phyloP scores from a whole-genome alignment of 2,113 vertebrate genomes.

The Panthera tigris region DNA sequence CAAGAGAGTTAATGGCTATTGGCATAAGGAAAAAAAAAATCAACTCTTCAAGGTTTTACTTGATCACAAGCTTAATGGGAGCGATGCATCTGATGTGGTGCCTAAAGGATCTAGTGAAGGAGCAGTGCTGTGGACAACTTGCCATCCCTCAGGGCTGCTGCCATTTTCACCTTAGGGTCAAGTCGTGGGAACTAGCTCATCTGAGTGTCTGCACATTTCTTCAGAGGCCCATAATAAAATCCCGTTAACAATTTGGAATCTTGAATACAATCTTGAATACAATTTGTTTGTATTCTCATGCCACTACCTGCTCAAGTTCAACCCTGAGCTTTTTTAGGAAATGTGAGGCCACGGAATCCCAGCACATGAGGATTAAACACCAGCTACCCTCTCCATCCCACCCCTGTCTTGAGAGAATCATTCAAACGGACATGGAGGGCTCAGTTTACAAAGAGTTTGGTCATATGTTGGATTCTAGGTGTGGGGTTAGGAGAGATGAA shows the following conservation, averaged over 20 bases:
- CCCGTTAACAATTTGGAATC: neutral
- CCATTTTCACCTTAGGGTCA: neutral
- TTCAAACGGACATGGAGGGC: neutral
- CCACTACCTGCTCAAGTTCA: neutral
- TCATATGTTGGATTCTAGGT: neutral
- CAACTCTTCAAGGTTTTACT: neutral
- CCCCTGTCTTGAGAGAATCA: neutral
- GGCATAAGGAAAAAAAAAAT: neutral
- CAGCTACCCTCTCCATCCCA: neutral
- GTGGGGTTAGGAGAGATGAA: neutral
- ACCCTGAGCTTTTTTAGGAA: neutral
- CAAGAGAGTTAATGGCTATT: neutral
- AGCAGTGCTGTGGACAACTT: no score
- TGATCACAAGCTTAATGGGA: neutral
- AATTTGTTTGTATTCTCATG: neutral
- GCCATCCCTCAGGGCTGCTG: rapidly evolving
- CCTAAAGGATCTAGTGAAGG: neutral
- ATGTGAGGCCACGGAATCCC: neutral
- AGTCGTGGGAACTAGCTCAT: neutral
- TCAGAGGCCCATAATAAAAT: neutral
- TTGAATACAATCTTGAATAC: neutral
- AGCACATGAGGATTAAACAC: neutral
- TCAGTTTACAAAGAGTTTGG: neutral
- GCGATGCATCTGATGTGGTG: neutral
- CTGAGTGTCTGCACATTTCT: neutral